A percentile compares a stretch with the other conserved stretches of the same genome.
These are phyloP conservation scores for Pyrocephalus nanus DNA, from an alignment of 2,797 vertebrate genomes.

Conservation along the genomic window DNA sequence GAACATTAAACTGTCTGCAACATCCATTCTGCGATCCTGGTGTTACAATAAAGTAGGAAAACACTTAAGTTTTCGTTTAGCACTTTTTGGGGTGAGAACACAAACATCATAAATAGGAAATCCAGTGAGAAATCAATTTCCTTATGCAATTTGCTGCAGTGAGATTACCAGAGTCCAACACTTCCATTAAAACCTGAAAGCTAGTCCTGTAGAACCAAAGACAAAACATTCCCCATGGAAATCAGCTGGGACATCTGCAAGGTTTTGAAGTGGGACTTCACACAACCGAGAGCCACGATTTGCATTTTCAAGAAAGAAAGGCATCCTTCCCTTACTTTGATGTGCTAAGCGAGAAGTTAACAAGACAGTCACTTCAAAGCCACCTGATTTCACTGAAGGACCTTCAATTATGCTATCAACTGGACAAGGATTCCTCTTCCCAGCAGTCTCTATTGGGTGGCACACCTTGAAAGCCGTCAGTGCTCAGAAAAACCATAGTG, in stretches of 20 bases:
- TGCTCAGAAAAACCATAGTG: not conserved
- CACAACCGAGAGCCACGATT: not conserved
- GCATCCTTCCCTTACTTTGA: slow-evolving; percentile 24
- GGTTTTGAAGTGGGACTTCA: slow-evolving; percentile 18
- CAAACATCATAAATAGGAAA: not conserved
- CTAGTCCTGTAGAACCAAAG: not conserved
- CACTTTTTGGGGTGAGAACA: slow-evolving; percentile 18
- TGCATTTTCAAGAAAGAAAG: slow-evolving; percentile 41
- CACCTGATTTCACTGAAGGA: not conserved
- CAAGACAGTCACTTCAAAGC: slow-evolving; percentile 32
- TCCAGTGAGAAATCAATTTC: slow-evolving; percentile 29
- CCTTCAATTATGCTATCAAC: not conserved
- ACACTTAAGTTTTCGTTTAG: not conserved
- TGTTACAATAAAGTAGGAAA: slow-evolving; percentile 17
- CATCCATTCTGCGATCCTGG: slow-evolving; percentile 13
- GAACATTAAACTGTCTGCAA: slow-evolving; percentile 17
- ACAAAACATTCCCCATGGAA: not conserved
- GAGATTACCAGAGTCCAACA: slow-evolving; percentile 1
- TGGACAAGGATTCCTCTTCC: not conserved
- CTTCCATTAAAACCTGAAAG: not conserved
- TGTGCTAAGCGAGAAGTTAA: slow-evolving; percentile 40
- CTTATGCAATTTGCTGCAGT: not conserved
- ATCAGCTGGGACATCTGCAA: slow-evolving; percentile 8
- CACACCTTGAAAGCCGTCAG: not conserved
- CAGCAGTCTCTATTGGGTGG: not conserved